A percentile compares a stretch with the other conserved stretches of the same genome.
phyloP scores from a whole-genome alignment of 2,797 vertebrate species.

The Poeciliopsis infans region DNA sequence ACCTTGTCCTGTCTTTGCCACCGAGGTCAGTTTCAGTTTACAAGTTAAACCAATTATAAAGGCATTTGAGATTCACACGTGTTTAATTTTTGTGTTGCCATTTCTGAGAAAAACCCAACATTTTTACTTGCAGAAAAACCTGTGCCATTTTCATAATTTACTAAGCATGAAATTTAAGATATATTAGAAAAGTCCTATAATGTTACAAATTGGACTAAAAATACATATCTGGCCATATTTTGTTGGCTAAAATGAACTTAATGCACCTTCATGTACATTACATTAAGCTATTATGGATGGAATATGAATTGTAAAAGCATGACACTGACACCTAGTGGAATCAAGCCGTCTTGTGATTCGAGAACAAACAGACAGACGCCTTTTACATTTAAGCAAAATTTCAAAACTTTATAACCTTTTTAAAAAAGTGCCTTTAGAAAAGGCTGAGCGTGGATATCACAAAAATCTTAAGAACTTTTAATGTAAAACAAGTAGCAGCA shows the following conservation, averaged over 20 bases:
- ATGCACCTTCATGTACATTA: too few species aligned
- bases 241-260: background rate
- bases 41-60: background rate
- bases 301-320: slow-evolving; percentile 20
- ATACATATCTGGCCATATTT: background rate
- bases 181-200: background rate
- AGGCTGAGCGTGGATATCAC: background rate
- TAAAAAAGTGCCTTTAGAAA: background rate
- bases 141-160: background rate
- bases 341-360: background rate
- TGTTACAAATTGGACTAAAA: background rate
- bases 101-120: background rate
- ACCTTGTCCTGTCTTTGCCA: background rate
- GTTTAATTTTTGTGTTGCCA: background rate
- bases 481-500: slow-evolving; percentile 92
- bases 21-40: background rate
- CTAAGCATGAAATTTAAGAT: background rate
- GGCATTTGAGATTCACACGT: background rate
- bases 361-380: background rate
- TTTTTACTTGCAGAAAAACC: background rate
- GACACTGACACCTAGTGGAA: slow-evolving; percentile 79
- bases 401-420: background rate
- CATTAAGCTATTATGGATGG: background rate
- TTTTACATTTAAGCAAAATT: background rate
- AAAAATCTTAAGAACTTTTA: slow-evolving; percentile 66